Evolutionary conservation across 2,888 invertebrate species (phyloP), one percentile per base, ranked within the genome.

Genomic region (Tipula unca): DNA sequence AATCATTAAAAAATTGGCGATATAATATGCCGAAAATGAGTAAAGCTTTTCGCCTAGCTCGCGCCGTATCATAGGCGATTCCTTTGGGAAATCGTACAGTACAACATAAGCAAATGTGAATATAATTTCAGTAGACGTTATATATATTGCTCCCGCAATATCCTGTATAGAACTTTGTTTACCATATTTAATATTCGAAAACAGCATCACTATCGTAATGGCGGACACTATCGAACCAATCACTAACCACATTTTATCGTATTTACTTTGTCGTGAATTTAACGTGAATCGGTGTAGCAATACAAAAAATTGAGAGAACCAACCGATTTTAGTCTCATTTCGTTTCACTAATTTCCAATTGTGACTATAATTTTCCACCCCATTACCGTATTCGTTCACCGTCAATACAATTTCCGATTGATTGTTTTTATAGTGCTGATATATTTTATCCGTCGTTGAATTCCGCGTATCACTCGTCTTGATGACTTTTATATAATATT

Each of bases 1-100:
- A 1, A 25, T 69, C 25, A 69, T 84, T 13, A 20, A 35, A 84
- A 10, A 39, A 20, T 84, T 84, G 0, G 95, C 94, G 82, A 95
- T 88, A 89, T 95, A 95, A 89, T 95, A 96, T 0, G 95, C 94
- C 1, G 93, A 92, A 0, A 95, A 93, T 0, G 93, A 92, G 87
- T 95, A 96, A 0, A 95, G 90, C 13, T 94, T 94, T 88, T 93
- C 94, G 36, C 94, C 94, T n/a, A 95, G 94, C 89, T 96, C 95
- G 83, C 95, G 90, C 39, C 95, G 89, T 85, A 95, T 89, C 84
- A 95, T 92, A 0, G 95, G 94, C 87, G 95, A 90, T 88, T 95
- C 94, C 35, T 92, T 90, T 0, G 95, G 95, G 89, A 95, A 95
- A 0, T 94, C 94, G 88, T 94, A 93, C 88, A 94, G 94, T 8